phyloP scores from a whole-genome alignment of 2,888 invertebrate species.

The Amaurobius ferox region DNA sequence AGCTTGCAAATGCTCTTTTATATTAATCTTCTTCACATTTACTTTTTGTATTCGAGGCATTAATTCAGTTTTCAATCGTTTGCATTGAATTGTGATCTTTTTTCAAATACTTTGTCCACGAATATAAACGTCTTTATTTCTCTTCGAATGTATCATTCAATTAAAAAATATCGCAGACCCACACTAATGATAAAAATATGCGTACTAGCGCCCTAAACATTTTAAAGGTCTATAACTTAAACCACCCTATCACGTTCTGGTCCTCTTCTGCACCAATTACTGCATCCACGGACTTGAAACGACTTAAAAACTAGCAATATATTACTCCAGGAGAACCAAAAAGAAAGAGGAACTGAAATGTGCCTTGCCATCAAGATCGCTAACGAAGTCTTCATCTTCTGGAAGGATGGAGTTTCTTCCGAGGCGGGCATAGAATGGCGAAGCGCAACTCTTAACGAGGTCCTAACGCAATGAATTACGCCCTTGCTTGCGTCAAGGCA shows the following conservation, averaged over 20 bases:
- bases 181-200: background rate
- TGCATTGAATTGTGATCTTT: too few species aligned
- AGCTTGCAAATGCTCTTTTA: too few species aligned
- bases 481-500: background rate
- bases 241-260: background rate
- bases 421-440: background rate
- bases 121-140: too few species aligned
- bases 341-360: background rate
- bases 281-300: background rate
- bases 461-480: slow-evolving; percentile 12
- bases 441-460: slow-evolving; percentile 2
- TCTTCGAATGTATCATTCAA: too few species aligned
- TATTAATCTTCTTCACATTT: too few species aligned
- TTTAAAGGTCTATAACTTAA: background rate
- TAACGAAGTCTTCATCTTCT: slow-evolving; percentile 2
- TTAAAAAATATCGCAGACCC: too few species aligned
- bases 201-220: background rate
- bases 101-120: too few species aligned
- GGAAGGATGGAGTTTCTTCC: background rate
- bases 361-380: background rate
- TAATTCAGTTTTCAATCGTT: too few species aligned
- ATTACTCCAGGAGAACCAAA: background rate
- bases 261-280: background rate
- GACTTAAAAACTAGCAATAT: background rate
- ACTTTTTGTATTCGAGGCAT: too few species aligned